These are phyloP conservation scores for Centrocercus urophasianus DNA, from an alignment of 2,113 vertebrate genomes.

Conservation along the genomic window DNA sequence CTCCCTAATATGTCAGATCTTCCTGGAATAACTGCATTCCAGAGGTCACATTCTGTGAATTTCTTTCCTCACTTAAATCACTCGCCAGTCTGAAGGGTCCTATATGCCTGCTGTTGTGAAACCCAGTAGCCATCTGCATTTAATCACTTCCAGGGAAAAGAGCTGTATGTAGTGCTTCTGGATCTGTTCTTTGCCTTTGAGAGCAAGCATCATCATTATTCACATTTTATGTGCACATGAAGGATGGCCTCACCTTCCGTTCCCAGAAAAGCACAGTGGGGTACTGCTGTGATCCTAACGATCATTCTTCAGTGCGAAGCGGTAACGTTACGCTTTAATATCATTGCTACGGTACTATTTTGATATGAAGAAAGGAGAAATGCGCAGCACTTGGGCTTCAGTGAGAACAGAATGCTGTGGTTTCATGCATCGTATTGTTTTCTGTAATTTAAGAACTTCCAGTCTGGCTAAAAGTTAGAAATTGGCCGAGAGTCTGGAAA, in stretches of 20 bases:
- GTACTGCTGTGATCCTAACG: background rate
- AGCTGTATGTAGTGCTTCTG: background rate
- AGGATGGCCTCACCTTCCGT: background rate
- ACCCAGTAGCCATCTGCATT: slow-evolving; percentile 49
- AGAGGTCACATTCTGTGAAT: slow-evolving; percentile 65
- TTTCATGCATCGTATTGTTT: background rate
- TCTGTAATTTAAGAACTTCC: background rate
- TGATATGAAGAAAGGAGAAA: background rate
- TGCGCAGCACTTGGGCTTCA: rapidly evolving
- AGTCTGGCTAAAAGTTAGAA: background rate
- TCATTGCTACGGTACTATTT: background rate
- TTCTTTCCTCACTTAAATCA: slow-evolving; percentile 62
- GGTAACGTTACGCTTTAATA: background rate
- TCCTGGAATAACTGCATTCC: slow-evolving; percentile 57
- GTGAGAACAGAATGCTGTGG: background rate
- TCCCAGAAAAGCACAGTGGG: background rate
- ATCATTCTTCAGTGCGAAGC: background rate
- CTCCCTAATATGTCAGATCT: slow-evolving; percentile 49
- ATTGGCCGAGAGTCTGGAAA: background rate
- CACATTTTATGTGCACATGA: background rate
- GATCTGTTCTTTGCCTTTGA: background rate
- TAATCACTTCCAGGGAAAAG: slow-evolving; percentile 38
- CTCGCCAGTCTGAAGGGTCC: slow-evolving; percentile 42
- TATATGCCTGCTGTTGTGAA: background rate
- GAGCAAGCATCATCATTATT: background rate